phyloP scores from a whole-genome alignment of 2,113 vertebrate genomes.

The Astatotilapia flaviijosephi region DNA sequence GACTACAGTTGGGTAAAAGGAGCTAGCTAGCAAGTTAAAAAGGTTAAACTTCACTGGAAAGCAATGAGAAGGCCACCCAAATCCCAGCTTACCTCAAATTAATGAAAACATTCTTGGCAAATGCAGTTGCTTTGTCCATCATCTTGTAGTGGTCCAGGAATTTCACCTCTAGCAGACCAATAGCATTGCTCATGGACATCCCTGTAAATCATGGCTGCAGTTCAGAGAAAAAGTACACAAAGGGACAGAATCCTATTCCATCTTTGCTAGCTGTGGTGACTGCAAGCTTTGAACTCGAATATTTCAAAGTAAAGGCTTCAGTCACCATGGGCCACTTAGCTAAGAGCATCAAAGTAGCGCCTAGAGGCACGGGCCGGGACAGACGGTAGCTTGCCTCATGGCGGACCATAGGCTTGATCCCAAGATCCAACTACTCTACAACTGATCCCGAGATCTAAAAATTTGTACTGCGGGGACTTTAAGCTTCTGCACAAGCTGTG shows the following conservation, averaged over 20 bases:
- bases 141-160: constrained; percentile 6
- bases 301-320: constrained; percentile 41
- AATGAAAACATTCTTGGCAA: constrained; percentile 15
- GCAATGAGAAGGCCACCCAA: not conserved
- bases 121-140: not conserved
- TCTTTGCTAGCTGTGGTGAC: constrained; percentile 17
- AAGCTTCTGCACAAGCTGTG: not conserved
- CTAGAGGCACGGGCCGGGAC: constrained; percentile 22
- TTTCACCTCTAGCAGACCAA: not conserved
- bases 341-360: constrained; percentile 49
- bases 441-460: constrained; percentile 11
- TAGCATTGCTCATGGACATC: not conserved
- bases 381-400: constrained; percentile 7
- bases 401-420: constrained; percentile 18
- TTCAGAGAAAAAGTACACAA: constrained; percentile 29
- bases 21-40: not conserved
- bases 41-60: not conserved
- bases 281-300: constrained; percentile 43
- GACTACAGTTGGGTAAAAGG: not conserved
- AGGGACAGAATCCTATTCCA: constrained; percentile 34
- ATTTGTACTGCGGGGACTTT: not conserved
- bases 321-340: constrained; percentile 43
- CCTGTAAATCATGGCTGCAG: constrained; percentile 1
- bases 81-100: not conserved
- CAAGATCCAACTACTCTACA: constrained; percentile 4